Conservation (phyloP, 1,140 invertebrate species). For the Brachionus asplanchnoidis region DNA sequence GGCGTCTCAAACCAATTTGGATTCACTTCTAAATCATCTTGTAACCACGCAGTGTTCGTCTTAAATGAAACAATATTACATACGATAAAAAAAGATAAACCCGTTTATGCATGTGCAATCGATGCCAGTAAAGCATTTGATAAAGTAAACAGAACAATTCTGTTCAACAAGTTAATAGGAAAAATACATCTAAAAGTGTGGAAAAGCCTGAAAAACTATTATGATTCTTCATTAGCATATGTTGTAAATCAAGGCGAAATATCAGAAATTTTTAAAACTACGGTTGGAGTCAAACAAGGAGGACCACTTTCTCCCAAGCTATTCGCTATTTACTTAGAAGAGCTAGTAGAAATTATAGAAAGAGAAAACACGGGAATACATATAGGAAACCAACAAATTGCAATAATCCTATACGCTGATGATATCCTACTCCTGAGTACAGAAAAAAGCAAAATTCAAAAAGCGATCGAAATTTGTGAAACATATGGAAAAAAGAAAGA, state of each 20-base stretch:
- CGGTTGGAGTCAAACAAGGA: neutral
- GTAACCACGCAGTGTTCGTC: too few relatives aligned
- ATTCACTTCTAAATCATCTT: too few relatives aligned
- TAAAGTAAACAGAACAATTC: neutral
- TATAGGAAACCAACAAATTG: neutral
- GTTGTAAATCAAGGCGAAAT: neutral
- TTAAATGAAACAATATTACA: too few relatives aligned
- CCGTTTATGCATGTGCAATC: neutral
- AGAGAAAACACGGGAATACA: neutral
- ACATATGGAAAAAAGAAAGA: too few relatives aligned
- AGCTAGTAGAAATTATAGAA: neutral
- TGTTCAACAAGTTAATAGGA: neutral
- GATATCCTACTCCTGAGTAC: constrained; percentile 2
- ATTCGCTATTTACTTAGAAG: constrained; percentile 1
- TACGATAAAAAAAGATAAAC: too few relatives aligned
- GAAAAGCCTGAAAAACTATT: neutral
- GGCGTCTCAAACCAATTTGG: too few relatives aligned
- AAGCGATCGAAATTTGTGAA: too few relatives aligned
- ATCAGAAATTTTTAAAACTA: neutral
- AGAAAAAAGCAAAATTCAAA: neutral
- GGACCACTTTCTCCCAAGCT: neutral
- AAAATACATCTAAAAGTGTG: neutral
- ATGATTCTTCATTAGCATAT: neutral
- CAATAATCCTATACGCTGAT: neutral
- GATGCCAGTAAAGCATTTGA: neutral